Evolutionary conservation across 1,140 invertebrate genomes (phyloP), one percentile per base, ranked within the genome.

Genomic region (Solen grandis): DNA sequence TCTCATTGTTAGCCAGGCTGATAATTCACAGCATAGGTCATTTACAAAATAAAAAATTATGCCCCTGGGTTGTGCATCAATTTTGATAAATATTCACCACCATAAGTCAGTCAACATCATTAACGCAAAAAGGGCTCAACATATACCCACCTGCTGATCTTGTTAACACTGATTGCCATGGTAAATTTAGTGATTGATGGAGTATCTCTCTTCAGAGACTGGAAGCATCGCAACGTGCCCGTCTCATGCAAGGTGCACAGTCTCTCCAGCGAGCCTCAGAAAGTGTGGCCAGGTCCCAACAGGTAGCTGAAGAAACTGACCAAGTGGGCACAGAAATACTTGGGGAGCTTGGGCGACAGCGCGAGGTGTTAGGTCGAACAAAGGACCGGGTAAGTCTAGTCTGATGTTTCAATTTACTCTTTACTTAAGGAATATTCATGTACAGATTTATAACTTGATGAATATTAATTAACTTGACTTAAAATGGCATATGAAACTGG

Each of bases 251-350:
- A 55, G 91, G 91, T 22, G 86, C 88, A n/a, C 85, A 90, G 62
- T 87, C 89, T 2, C 86, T 96, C 5, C 93, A 95, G 80, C 90
- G 95, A 74, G 94, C 95, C 4, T 93, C 94, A 0, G 94, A 95
- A 41, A 95, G 95, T 82, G 92, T 96, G 16, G 93, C 93, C 1
- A 92, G 96, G 78, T 95, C 96, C 1, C 95, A 96, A 81, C 94
- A 94, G 85, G 93, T 96, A 60, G 95, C 96, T 16, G 93, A 94
- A 10, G 96, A 97, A 89, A 96, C 95, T 0, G 96, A 97, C 91
- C 93, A 94, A 86, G 94, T 97, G 83, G 96, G 96, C 0, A 95
- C 94, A 3, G 95, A 96, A 88, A 95, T 96, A 8, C 93, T 96
- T n/a, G 93, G 93, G 66, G 95, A 95, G 85, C 88, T 96, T 29